Evolutionary conservation across 1,140 invertebrate genomes (phyloP).

Genomic region (Eulimnadia texana): DNA sequence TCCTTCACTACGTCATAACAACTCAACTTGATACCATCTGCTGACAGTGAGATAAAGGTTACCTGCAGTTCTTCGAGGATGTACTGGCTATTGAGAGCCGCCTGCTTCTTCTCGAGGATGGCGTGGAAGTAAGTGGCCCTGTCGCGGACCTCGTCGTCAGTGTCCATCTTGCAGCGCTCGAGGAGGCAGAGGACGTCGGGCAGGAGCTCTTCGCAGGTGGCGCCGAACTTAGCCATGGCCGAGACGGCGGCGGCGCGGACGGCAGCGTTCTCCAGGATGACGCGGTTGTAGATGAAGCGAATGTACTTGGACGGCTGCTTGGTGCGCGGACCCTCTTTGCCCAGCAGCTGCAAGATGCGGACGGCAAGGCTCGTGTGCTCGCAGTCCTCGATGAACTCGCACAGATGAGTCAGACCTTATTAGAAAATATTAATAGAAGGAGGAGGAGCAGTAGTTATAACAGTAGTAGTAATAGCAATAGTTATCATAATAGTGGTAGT

Average conservation of each 20-base stretch:
- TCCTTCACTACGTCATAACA: too few relatives aligned
- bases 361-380: slow-evolving; percentile 96
- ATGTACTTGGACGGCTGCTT: slow-evolving; percentile 91
- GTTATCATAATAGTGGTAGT: too few relatives aligned
- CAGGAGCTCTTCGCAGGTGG: slow-evolving; percentile 76
- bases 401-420: slow-evolving; percentile 88
- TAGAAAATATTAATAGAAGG: too few relatives aligned
- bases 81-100: slow-evolving; percentile 58
- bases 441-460: too few relatives aligned
- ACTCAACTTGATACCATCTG: too few relatives aligned
- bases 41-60: neutral
- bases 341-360: slow-evolving; percentile 88
- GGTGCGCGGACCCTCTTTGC: slow-evolving; percentile 89
- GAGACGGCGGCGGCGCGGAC: slow-evolving; percentile 92
- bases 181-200: slow-evolving; percentile 67
- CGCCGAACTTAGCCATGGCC: slow-evolving; percentile 93
- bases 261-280: slow-evolving; percentile 89
- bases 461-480: too few relatives aligned
- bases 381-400: slow-evolving; percentile 99
- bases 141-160: slow-evolving; percentile 96
- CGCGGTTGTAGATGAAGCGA: slow-evolving; percentile 96
- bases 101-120: slow-evolving; percentile 51
- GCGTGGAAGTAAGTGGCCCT: slow-evolving; percentile 91
- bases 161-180: slow-evolving; percentile 83
- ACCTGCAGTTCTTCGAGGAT: slow-evolving; percentile 32